Base-by-base conservation (phyloP, 2,113 vertebrate species). In the Burhinus oedicnemus region DNA sequence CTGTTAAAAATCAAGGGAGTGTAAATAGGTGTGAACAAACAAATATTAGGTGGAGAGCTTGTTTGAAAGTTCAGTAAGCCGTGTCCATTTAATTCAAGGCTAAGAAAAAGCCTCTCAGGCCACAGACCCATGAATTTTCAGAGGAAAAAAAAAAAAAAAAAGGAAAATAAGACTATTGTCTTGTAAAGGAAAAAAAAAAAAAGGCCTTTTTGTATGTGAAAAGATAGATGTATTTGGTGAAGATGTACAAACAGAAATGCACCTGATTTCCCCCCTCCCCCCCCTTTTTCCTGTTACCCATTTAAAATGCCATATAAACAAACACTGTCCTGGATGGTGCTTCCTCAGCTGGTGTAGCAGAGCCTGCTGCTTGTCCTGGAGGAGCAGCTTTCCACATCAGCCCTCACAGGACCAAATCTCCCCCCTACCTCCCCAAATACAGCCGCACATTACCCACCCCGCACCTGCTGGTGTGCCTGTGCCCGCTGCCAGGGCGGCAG, bases 21-120 rank as follows among this genome's bases (percentile, higher is more conserved):
- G 79, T 93, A 89, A 95, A 77, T 88, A 71, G 70, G 71, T 77
- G 71, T 79, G 91, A 91, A 91, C 83, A 97, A 93, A 93, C 94
- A 94, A 89, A 80, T 89, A 42, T n/a, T 72, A 91, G 87, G 42
- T 82, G 70, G 69, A 91, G 69, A 87, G 77, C 83, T 87, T 82
- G 65, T 89, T 52, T 89, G 66, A 69, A 94, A 95, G 84, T 95
- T 96, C 87, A 64, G 75, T 72, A 90, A 92, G 49, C 81, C 0
- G 0, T 70, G 78, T 89, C 93, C 66, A 20, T 95, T 95, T 92
- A 76, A 87, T 87, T 54, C 60, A 69, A 57, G 36, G 64, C 85
- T 86, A 85, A 66, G 71, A 66, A 95, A 93, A 93, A 65, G 38
- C 83, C 76, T 85, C 36, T 65, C 49, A 58, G 49, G 77, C 87